Evolutionary conservation across 37 sponge, comb jelly and placozoan genomes (phyloP).

Genomic region (Agelas oroides): DNA sequence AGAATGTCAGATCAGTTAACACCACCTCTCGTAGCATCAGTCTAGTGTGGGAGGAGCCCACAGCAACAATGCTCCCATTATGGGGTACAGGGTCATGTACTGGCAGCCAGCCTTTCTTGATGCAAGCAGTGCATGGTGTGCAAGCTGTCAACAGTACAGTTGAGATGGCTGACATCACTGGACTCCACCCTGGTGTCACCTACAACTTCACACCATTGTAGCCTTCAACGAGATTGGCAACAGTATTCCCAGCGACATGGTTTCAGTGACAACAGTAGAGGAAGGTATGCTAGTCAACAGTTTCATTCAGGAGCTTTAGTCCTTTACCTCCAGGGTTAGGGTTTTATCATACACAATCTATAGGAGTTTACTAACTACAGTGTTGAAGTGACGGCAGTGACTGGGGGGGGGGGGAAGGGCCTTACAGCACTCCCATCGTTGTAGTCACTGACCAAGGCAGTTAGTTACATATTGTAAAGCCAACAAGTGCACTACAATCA

Average conservation of each 20-base stretch:
- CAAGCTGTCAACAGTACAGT: neutral
- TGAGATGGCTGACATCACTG: conserved; percentile 28
- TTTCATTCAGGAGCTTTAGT: neutral
- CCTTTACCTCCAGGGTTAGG: too few species aligned
- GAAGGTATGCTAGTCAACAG: conserved; percentile 42
- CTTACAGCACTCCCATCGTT: neutral
- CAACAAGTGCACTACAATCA: too few species aligned
- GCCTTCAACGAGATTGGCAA: conserved; percentile 65
- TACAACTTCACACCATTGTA: conserved; percentile 56
- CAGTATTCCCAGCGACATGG: conserved; percentile 39
- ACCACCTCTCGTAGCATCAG: conserved; percentile 34
- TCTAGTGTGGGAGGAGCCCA: conserved; percentile 62
- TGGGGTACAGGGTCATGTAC: conserved; percentile 39
- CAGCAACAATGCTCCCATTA: conserved; percentile 65
- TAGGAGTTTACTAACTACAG: conserved; percentile 2
- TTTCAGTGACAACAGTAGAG: conserved; percentile 37
- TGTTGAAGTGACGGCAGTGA: conserved; percentile 16
- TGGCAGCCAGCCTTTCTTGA: conserved; percentile 32
- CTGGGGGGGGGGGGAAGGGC: neutral
- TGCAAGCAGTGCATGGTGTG: too few species aligned
- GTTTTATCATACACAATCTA: neutral
- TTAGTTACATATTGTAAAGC: neutral
- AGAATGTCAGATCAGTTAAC: conserved; percentile 25
- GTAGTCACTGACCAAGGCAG: neutral
- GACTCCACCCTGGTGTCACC: conserved; percentile 52